Evolutionary conservation across 1,140 invertebrate species (phyloP).

Genomic region (Drosophila funebris): DNA sequence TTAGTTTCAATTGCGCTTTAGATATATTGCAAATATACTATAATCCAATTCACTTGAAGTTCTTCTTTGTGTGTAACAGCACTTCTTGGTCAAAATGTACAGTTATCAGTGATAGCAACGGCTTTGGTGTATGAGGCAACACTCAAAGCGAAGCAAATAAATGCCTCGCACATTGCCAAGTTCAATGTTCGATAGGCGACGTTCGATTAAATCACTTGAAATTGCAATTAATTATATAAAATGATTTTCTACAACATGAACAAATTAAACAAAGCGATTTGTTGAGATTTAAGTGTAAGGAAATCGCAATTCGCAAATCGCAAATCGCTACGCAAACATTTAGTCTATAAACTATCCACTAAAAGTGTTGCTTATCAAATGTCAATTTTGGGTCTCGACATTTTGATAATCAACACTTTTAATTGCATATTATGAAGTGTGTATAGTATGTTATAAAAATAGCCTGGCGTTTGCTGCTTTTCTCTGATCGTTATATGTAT

Average conservation of each 20-base stretch:
- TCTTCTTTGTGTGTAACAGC: not conserved
- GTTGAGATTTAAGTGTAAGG: not conserved
- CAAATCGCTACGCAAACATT: not conserved
- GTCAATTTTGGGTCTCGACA: constrained; percentile 16
- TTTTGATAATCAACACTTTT: constrained; percentile 17
- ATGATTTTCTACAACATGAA: not conserved
- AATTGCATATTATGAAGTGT: not conserved
- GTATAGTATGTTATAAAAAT: constrained; percentile 6
- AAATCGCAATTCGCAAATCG: not conserved
- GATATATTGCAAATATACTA: not conserved
- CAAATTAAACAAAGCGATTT: not conserved
- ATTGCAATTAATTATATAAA: constrained; percentile 22
- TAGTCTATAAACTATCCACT: not conserved
- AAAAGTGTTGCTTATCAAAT: constrained; percentile 46
- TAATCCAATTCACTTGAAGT: not conserved
- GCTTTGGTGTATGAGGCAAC: not conserved
- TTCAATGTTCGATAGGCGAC: constrained; percentile 64
- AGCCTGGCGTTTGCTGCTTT: not conserved
- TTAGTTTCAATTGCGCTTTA: not conserved
- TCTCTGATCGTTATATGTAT: constrained; percentile 25
- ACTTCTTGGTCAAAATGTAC: constrained; percentile 7
- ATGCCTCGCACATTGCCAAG: constrained; percentile 30
- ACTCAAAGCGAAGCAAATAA: constrained; percentile 10
- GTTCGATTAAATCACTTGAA: constrained; percentile 34
- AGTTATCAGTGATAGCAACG: constrained; percentile 1